These are phyloP conservation scores for Drosophila suboccidentalis DNA, from an alignment of 2,888 invertebrate species.

Conservation along the genomic window DNA sequence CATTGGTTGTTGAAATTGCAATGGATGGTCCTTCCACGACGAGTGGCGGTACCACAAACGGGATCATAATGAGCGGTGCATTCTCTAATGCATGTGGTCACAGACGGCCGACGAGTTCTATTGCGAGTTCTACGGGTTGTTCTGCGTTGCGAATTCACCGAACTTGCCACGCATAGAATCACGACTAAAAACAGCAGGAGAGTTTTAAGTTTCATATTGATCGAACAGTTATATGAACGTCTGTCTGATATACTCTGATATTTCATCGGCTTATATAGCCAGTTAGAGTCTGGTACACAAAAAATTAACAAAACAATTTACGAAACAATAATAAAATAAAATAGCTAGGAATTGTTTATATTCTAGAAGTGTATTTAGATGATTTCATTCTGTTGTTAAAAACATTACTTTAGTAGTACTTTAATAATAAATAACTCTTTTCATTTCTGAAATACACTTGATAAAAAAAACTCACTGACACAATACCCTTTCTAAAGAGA, in stretches of 20 bases:
- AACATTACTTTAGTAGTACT: too few relatives aligned
- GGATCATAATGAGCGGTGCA: neutral
- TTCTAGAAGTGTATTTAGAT: neutral
- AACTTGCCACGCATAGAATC: neutral
- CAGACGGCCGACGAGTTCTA: neutral
- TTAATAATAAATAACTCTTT: too few relatives aligned
- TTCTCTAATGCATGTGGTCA: neutral
- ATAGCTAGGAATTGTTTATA: neutral
- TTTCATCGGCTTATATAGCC: neutral
- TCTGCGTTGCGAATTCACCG: neutral
- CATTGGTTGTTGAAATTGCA: conserved; percentile 19
- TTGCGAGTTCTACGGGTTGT: neutral
- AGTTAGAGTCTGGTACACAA: neutral
- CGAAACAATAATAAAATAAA: neutral
- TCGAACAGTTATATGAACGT: neutral
- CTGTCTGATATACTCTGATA: neutral
- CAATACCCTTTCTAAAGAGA: too few relatives aligned
- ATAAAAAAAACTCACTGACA: too few relatives aligned
- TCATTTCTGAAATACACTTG: too few relatives aligned
- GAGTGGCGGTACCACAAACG: conserved; percentile 10
- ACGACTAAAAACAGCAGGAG: neutral
- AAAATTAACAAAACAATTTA: neutral
- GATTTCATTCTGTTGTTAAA: too few relatives aligned
- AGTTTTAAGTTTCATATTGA: conserved; percentile 2
- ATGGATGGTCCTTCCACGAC: neutral